phyloP scores from a whole-genome alignment of 1,140 invertebrate species.

The Musca domestica region DNA sequence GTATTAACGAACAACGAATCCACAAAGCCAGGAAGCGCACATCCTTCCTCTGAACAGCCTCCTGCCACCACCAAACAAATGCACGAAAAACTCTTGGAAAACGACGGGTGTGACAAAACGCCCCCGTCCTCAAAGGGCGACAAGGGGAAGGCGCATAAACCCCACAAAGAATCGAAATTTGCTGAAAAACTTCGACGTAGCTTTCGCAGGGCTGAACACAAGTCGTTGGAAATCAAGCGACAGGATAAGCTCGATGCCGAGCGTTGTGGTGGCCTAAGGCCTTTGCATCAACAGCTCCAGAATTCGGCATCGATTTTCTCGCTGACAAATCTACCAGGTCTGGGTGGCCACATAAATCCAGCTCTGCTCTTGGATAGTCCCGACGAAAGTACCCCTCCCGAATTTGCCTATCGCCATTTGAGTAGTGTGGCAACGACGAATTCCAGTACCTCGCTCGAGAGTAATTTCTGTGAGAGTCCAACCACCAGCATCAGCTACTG shows the following conservation, averaged over 20 bases:
- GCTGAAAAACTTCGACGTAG: slow-evolving; percentile 45
- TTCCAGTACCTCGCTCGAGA: slow-evolving; percentile 48
- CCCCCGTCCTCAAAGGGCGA: slow-evolving; percentile 40
- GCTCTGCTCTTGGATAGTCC: slow-evolving; percentile 46
- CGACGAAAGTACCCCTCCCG: slow-evolving; percentile 49
- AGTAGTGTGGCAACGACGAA: slow-evolving; percentile 50
- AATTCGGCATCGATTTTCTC: slow-evolving; percentile 31
- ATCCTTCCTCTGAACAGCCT: slow-evolving; percentile 11
- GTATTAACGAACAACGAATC: slow-evolving; percentile 7
- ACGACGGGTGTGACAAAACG: slow-evolving; percentile 32
- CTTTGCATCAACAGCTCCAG: slow-evolving; percentile 7
- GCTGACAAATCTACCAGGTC: slow-evolving; percentile 35
- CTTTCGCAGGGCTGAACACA: slow-evolving; percentile 44
- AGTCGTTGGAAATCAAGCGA: slow-evolving; percentile 42
- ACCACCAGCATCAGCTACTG: slow-evolving; percentile 42
- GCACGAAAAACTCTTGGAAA: slow-evolving; percentile 50
- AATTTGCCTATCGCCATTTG: slow-evolving; percentile 47
- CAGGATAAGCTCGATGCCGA: slow-evolving; percentile 1
- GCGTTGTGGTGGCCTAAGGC: slow-evolving; percentile 1
- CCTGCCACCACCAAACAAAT: slow-evolving; percentile 30
- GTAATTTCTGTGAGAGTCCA: slow-evolving; percentile 42
- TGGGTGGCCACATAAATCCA: slow-evolving; percentile 45
- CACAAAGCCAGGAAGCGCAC: neutral
- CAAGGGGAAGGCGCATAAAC: slow-evolving; percentile 35
- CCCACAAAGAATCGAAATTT: slow-evolving; percentile 43